Percentiles rank a stretch among this genome's conserved stretches.
Conservation (phyloP, 2,888 invertebrate genomes). For the Dasypogon diadema region DNA sequence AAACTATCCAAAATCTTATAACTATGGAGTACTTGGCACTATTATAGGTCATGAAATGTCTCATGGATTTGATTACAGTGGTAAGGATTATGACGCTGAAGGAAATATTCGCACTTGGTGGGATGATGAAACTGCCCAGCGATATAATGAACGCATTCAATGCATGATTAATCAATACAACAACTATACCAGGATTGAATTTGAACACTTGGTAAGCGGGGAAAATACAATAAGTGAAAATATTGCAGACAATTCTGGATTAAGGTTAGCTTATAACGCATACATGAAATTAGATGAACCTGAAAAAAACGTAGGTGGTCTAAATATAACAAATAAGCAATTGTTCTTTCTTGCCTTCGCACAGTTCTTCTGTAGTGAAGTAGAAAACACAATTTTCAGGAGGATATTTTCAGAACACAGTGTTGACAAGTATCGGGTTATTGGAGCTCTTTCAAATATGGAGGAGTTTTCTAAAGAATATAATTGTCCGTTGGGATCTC, state of each 20-base stretch:
- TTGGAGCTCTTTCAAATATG: constrained; percentile 46
- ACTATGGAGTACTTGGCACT: constrained; percentile 29
- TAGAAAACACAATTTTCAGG: not conserved
- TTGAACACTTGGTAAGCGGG: not conserved
- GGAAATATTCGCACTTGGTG: constrained; percentile 37
- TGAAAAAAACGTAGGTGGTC: not conserved
- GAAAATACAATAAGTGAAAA: constrained; percentile 38
- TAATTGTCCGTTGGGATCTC: constrained; percentile 35
- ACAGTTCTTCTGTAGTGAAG: constrained; percentile 32
- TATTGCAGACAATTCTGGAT: constrained; percentile 42
- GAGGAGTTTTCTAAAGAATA: constrained; percentile 31
- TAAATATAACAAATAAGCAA: constrained; percentile 5
- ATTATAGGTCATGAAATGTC: constrained; percentile 40
- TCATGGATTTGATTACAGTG: constrained; percentile 34
- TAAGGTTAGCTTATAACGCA: not conserved
- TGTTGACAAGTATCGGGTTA: constrained; percentile 35
- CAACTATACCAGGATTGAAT: not conserved
- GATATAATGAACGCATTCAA: constrained; percentile 12
- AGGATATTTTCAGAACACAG: constrained; percentile 24
- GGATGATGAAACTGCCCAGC: not conserved
- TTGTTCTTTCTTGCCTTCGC: constrained; percentile 29
- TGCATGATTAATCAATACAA: constrained; percentile 19
- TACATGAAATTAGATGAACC: not conserved
- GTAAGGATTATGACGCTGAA: constrained; percentile 8
- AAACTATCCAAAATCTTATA: constrained; percentile 12